Percentiles rank a stretch among this genome's conserved stretches.
phyloP scores from a whole-genome alignment of 2,113 vertebrate species.

The Meles meles region DNA sequence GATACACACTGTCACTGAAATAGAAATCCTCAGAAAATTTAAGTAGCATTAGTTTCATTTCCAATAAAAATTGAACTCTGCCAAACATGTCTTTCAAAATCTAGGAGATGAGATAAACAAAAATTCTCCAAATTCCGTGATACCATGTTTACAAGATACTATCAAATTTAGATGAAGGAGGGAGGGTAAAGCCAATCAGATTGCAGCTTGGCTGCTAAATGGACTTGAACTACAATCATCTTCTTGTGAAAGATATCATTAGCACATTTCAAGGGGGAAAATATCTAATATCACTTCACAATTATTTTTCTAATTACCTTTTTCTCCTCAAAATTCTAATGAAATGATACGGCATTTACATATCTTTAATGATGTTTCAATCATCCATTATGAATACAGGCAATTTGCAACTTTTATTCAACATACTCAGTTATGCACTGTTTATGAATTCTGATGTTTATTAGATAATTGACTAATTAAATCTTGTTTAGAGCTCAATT shows the following conservation, averaged over 20 bases:
- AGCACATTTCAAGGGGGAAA: constrained; percentile 40
- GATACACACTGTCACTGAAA: neutral
- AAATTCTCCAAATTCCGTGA: neutral
- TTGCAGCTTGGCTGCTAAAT: neutral
- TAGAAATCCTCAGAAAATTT: neutral
- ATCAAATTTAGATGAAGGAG: neutral
- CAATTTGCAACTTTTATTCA: constrained; percentile 62
- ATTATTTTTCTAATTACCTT: constrained; percentile 56
- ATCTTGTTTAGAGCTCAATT: constrained; percentile 49
- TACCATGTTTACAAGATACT: neutral
- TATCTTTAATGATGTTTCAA: constrained; percentile 66
- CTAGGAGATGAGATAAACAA: neutral
- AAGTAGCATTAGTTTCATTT: neutral
- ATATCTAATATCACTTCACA: constrained; percentile 37
- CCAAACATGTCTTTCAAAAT: neutral
- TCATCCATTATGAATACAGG: constrained; percentile 47
- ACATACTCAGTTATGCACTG: constrained; percentile 27
- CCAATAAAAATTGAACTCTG: neutral
- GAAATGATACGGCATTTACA: constrained; percentile 57
- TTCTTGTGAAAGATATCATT: constrained; percentile 40
- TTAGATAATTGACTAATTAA: constrained; percentile 72
- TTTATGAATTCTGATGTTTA: constrained; percentile 68
- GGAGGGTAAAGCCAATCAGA: neutral
- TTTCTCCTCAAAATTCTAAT: constrained; percentile 57
- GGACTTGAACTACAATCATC: neutral